Conservation (phyloP, 2,888 invertebrate genomes). For the Nemoura dubitans region DNA sequence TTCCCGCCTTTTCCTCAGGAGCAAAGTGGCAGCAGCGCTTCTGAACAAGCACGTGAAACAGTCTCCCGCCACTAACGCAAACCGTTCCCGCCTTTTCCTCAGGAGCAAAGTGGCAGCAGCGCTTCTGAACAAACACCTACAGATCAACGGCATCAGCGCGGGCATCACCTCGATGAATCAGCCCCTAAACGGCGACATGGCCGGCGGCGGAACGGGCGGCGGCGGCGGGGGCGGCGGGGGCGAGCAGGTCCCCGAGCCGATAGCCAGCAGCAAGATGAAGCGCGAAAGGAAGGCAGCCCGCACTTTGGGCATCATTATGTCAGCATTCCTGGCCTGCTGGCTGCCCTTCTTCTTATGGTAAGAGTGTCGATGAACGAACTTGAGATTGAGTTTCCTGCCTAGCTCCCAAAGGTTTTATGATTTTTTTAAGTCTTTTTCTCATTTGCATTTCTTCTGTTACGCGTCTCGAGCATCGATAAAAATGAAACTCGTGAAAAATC, state of each 20-base stretch:
- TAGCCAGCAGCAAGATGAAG: constrained; percentile 87
- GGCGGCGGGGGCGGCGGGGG: constrained; percentile 53
- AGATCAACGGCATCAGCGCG: constrained; percentile 88
- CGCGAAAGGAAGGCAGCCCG: constrained; percentile 90
- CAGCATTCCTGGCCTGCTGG: constrained; percentile 94
- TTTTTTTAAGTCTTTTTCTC: background rate
- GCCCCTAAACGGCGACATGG: constrained; percentile 58
- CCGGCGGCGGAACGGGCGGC: constrained; percentile 52
- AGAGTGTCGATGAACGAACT: constrained; percentile 54
- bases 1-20: constrained; percentile 64
- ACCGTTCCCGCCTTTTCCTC: constrained; percentile 51
- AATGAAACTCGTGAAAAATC: background rate
- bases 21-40: constrained; percentile 86
- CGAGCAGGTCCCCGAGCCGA: constrained; percentile 75
- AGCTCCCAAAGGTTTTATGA: background rate
- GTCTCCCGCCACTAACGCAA: too few species aligned
- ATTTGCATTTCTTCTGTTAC: background rate
- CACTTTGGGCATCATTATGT: constrained; percentile 96
- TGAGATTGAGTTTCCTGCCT: too few species aligned
- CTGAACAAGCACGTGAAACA: constrained; percentile 89
- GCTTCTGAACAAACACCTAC: constrained; percentile 85
- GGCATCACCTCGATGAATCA: constrained; percentile 64
- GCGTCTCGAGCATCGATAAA: background rate
- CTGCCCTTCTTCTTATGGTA: constrained; percentile 95
- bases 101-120: constrained; percentile 91